Evolutionary conservation across 2,888 invertebrate genomes (phyloP), one percentile per base, ranked within the genome.

Genomic region (Drosophila mulleri): DNA sequence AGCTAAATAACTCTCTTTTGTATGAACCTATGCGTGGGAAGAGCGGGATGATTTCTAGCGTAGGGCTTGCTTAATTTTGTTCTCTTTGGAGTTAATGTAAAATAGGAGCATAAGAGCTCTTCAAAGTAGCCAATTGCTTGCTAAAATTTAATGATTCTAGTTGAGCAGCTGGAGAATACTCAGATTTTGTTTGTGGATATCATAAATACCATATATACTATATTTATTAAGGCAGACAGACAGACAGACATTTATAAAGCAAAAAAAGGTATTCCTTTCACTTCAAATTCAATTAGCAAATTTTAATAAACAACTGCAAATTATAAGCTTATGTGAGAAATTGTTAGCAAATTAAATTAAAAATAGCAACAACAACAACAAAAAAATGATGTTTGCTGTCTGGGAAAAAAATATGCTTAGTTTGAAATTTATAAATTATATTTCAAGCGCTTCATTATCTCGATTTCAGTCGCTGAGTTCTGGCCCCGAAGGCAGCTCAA

Each of bases 391-490:
- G 9, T 37, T 16, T 5, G 16, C 8, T 12, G 54, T 41, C 47
- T 64, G 60, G 18, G 12, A 26, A 26, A 29, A 29, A 29, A 29
- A 29, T 29, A 8, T 29, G 53, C 18, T 48, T 45, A 56, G 37
- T 39, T 26, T 65, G 18, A 45, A 57, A 44, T 50, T 35, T 50
- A 66, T 52, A 52, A 67, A 47, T 52, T 54, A 58, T 53, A 52
- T 65, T 78, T 42, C n/a, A 39, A 68, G 39, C 73, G 39, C n/a
- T 47, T 39, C 61, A 62, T 78, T 78, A 78, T 78, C 78, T 39
- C 57, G 42, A 45, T 65, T 59, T 62, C 56, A 50, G 18, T 12
- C n/a, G n/a, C 44, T 37, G 44, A 2, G 37, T 23, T 45, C 37
- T 61, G 58, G 23, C 53, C 45, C 32, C 48, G 37, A 37, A 12